Evolutionary conservation across 35 echinoderm and acorn worm species (phyloP), one percentile per base, ranked within the genome.

Genomic region (Lytechinus pictus): DNA sequence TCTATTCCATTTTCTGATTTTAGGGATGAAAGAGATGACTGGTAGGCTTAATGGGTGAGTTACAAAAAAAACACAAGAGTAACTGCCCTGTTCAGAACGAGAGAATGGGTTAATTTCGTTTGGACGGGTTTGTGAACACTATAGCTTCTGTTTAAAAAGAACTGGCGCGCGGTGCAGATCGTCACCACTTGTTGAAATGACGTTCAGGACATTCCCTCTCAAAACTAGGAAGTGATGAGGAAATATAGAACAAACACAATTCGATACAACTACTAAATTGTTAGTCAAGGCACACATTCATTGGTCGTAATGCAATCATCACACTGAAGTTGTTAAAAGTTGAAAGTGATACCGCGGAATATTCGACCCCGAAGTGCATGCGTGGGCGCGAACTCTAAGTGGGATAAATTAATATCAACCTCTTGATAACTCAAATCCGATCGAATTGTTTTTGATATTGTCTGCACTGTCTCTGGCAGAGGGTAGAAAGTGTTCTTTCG

Each of bases 191-290:
- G 19, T 79, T n/a, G 66, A 79, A 79, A 24, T 79, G 66, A 79
- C 66, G 66, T 24, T 19, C 66, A 79, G 66, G 66, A 79, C 66
- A 24, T 79, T n/a, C 66, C 66, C 14, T 24, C 19, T 2, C 66
- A 79, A 79, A 79, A 79, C 66, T 79, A 79, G 66, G 66, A 79
- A 79, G n/a, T 79, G 66, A 79, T 16, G 66, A 79, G 66, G 66
- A 79, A 79, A 79, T n/a, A 24, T 79, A 24, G 66, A 16, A 19
- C 12, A 79, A 79, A 79, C 16, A 79, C 66, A 24, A 79, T 24
- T 24, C 66, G 66, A 79, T 79, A 79, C 66, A 79, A 5, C 66
- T 79, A 79, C 66, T 24, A n/a, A 79, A 79, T 79, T 79, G 66
- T 79, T n/a, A 79, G 66, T 79, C 66, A 79, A 79, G 66, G 66